phyloP scores from a whole-genome alignment of 2,113 vertebrate genomes.

The Ceyx cyanopectus region DNA sequence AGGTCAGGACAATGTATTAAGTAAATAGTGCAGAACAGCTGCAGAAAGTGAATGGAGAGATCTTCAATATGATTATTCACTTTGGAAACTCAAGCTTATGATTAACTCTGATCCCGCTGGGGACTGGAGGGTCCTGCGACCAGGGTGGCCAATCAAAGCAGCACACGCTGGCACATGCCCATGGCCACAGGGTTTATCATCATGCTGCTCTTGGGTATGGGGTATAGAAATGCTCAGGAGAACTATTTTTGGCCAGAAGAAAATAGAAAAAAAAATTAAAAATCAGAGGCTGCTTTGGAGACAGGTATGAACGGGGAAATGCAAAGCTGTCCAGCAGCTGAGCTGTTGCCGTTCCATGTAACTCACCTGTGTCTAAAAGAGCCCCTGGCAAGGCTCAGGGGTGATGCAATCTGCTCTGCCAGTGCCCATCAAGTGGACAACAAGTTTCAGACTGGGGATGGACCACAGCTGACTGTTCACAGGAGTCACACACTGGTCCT shows the following conservation, averaged over 20 bases:
- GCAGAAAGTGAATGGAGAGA: slow-evolving; percentile 42
- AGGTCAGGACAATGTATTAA: slow-evolving; percentile 61
- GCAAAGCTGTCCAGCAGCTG: background rate
- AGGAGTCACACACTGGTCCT: rapidly evolving
- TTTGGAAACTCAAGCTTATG: slow-evolving; percentile 58
- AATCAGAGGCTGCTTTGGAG: background rate
- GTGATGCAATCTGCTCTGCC: background rate
- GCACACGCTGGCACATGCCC: background rate
- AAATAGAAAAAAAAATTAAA: background rate
- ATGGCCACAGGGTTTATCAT: background rate
- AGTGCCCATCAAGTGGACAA: background rate
- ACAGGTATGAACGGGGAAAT: background rate
- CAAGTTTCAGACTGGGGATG: rapidly evolving
- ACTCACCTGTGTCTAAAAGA: background rate
- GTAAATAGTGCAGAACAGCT: slow-evolving; percentile 56
- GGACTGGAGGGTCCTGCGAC: background rate
- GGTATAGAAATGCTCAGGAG: background rate
- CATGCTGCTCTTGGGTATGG: background rate
- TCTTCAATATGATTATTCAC: slow-evolving; percentile 63
- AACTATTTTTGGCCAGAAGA: background rate
- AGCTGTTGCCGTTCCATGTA: background rate
- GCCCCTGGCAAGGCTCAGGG: background rate
- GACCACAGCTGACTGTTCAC: background rate
- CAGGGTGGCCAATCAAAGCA: background rate
- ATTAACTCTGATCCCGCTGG: slow-evolving; percentile 34